phyloP scores from a whole-genome alignment of 2,888 invertebrate genomes.

The Mechanitis mazaeus region DNA sequence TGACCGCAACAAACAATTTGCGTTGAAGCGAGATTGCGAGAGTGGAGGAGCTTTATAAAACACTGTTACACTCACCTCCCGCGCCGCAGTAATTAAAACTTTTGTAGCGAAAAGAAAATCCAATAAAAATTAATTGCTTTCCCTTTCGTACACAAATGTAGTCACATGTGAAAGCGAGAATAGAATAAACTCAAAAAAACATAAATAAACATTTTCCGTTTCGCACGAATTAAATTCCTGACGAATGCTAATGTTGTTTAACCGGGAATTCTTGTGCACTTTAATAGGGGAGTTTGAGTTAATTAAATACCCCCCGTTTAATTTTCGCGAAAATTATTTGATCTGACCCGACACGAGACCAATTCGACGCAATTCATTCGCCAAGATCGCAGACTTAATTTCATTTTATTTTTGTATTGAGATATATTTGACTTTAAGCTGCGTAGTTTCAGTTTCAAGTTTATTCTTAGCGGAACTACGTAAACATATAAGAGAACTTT shows the following conservation, averaged over 20 bases:
- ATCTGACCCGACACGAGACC: constrained; percentile 57
- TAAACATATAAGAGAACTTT: constrained; percentile 53
- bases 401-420: constrained; percentile 54
- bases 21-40: constrained; percentile 37
- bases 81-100: constrained; percentile 60
- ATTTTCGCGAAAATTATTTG: constrained; percentile 74
- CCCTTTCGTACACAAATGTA: constrained; percentile 45
- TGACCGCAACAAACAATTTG: constrained; percentile 60
- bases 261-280: constrained; percentile 72
- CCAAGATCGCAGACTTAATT: constrained; percentile 53
- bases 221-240: constrained; percentile 66
- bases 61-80: constrained; percentile 46
- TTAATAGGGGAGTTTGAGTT: constrained; percentile 67
- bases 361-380: constrained; percentile 57
- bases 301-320: constrained; percentile 71
- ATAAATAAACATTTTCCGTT: constrained; percentile 61
- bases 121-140: constrained; percentile 63
- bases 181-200: constrained; percentile 54
- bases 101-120: constrained; percentile 61
- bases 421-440: constrained; percentile 16
- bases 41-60: constrained; percentile 42
- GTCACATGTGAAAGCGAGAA: constrained; percentile 49
- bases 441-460: constrained; percentile 35
- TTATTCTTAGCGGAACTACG: constrained; percentile 49
- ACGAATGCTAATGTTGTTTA: constrained; percentile 73